A percentile compares a stretch with the other conserved stretches of the same genome.
Evolutionary conservation across 2,888 invertebrate genomes (phyloP).

Genomic region (Nemapogon koenigi): DNA sequence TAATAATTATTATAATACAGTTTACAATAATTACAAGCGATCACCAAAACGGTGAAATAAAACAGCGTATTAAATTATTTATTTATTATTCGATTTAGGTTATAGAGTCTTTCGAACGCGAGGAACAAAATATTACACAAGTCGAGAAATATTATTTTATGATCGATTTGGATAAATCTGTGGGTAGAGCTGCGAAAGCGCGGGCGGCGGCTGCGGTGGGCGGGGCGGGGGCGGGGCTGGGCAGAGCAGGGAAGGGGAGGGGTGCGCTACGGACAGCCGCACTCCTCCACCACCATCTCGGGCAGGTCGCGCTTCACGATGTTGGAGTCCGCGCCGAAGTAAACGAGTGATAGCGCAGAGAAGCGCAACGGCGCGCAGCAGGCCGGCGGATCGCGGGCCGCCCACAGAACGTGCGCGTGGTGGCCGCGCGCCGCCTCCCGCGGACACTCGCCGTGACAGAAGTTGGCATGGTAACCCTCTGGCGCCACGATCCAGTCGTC

Average conservation of each 20-base stretch:
- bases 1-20: slow-evolving; percentile 66
- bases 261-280: slow-evolving; percentile 82
- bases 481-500: slow-evolving; percentile 95
- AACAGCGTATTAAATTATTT: slow-evolving; percentile 57
- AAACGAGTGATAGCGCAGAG: slow-evolving; percentile 90
- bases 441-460: slow-evolving; percentile 90
- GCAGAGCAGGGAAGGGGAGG: slow-evolving; percentile 30
- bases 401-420: slow-evolving; percentile 91
- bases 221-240: slow-evolving; percentile 8
- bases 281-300: slow-evolving; percentile 96
- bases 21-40: slow-evolving; percentile 67
- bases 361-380: slow-evolving; percentile 94
- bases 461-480: slow-evolving; percentile 91
- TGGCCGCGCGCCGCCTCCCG: slow-evolving; percentile 85
- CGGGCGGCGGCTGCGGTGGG: slow-evolving; percentile 12
- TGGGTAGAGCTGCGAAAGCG: slow-evolving; percentile 57
- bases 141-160: slow-evolving; percentile 39
- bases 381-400: slow-evolving; percentile 86
- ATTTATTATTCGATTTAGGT: slow-evolving; percentile 49
- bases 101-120: slow-evolving; percentile 63
- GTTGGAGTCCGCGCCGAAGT: slow-evolving; percentile 88
- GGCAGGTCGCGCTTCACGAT: slow-evolving; percentile 93
- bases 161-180: slow-evolving; percentile 58
- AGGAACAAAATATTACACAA: slow-evolving; percentile 65
- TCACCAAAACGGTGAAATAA: slow-evolving; percentile 65